Conservation (phyloP, 1,140 invertebrate species). For the Drosophila kohkoa region DNA sequence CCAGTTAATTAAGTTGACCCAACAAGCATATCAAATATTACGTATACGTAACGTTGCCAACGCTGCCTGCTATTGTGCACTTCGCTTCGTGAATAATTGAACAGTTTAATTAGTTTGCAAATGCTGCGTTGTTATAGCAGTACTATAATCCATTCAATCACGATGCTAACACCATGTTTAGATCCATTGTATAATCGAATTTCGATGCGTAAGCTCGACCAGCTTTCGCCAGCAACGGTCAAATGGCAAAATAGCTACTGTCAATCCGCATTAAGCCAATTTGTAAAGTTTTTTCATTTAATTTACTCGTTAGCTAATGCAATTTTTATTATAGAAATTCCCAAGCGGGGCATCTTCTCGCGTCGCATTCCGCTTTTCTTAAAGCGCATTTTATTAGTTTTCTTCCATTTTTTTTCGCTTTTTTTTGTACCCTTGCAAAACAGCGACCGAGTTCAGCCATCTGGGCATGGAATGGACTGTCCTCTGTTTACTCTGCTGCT, state of each 20-base stretch:
- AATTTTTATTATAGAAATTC: slow-evolving; percentile 65
- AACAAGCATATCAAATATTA: slow-evolving; percentile 14
- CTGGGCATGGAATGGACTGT: background rate
- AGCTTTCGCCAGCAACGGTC: background rate
- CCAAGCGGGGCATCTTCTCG: slow-evolving; percentile 1
- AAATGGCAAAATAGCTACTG: slow-evolving; percentile 1
- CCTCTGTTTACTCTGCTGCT: background rate
- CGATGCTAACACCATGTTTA: background rate
- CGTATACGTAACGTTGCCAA: slow-evolving; percentile 23
- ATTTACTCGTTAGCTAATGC: slow-evolving; percentile 72
- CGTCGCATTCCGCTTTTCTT: slow-evolving; percentile 11
- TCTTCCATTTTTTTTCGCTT: background rate
- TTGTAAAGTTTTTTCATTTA: slow-evolving; percentile 57
- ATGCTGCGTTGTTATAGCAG: background rate
- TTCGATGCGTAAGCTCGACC: background rate
- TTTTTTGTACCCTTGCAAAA: background rate
- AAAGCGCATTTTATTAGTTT: slow-evolving; percentile 45
- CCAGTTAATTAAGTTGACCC: slow-evolving; percentile 24
- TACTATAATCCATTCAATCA: slow-evolving; percentile 1
- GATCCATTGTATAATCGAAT: slow-evolving; percentile 1
- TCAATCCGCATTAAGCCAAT: slow-evolving; percentile 52
- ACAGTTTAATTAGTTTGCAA: slow-evolving; percentile 15
- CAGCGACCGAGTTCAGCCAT: background rate
- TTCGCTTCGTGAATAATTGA: background rate
- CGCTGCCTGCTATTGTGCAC: background rate